These are phyloP conservation scores for Erpetoichthys calabaricus DNA, from an alignment of 2,797 vertebrate species.

Conservation along the genomic window DNA sequence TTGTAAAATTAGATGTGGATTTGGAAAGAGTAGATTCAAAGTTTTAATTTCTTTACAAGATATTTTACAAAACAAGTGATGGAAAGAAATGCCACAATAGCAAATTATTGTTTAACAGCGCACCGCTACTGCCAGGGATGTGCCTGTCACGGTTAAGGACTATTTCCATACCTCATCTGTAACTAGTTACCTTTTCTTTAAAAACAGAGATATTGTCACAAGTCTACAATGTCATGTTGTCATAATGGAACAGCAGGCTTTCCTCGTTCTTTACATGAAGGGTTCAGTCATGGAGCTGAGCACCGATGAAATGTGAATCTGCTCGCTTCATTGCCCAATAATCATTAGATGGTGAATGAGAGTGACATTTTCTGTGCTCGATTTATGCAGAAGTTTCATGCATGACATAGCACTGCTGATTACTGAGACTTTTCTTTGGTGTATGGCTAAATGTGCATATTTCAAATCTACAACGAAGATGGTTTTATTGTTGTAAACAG, in stretches of 20 bases:
- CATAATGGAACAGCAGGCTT: constrained; percentile 28
- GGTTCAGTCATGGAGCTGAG: constrained; percentile 34
- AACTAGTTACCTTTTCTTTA: constrained; percentile 51
- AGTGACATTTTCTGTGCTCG: constrained; percentile 28
- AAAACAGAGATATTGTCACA: constrained; percentile 54
- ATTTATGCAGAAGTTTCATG: constrained; percentile 27
- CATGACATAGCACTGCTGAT: constrained; percentile 26
- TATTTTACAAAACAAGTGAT: too few species aligned
- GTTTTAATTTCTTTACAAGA: too few species aligned
- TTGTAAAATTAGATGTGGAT: too few species aligned
- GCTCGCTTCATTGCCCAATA: constrained; percentile 37
- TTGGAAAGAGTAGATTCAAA: too few species aligned
- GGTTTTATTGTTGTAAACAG: background rate
- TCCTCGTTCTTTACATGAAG: constrained; percentile 37
- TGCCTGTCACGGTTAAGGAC: constrained; percentile 32
- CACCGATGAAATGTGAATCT: constrained; percentile 45
- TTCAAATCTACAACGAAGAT: background rate
- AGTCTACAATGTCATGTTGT: constrained; percentile 34
- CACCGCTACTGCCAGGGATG: background rate
- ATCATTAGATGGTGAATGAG: constrained; percentile 23
- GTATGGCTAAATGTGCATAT: background rate
- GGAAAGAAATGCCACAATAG: too few species aligned
- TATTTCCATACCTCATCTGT: constrained; percentile 43
- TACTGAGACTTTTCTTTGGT: constrained; percentile 13
- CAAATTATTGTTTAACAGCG: background rate